Percentiles rank a stretch among this genome's conserved stretches.
Evolutionary conservation across 1,140 invertebrate genomes (phyloP).

Genomic region (Drosophila lini): DNA sequence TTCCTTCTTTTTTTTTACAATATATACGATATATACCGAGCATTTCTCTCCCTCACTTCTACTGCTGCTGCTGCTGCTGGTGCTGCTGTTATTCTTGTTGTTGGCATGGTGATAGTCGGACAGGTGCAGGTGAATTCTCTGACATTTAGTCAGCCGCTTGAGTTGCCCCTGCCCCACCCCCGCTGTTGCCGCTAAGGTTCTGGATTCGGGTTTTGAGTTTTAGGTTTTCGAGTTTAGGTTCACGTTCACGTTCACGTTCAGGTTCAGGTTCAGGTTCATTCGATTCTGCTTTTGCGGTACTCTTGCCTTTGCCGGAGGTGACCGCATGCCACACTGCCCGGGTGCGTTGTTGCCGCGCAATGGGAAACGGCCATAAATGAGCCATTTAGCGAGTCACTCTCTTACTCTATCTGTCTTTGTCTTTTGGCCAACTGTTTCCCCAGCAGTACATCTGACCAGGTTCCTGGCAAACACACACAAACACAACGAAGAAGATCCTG

Average conservation of each 20-base stretch:
- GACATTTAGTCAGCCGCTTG: slow-evolving; percentile 72
- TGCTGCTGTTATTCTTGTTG: slow-evolving; percentile 51
- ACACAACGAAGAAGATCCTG: slow-evolving; percentile 22
- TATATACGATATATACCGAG: slow-evolving; percentile 3
- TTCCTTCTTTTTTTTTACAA: slow-evolving; percentile 18
- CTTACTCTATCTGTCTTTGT: slow-evolving; percentile 44
- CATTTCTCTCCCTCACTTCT: slow-evolving; percentile 17
- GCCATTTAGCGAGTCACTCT: slow-evolving; percentile 81
- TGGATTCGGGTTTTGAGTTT: slow-evolving; percentile 7
- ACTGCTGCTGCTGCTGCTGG: slow-evolving; percentile 12
- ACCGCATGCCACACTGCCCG: slow-evolving; percentile 74
- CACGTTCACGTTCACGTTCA: slow-evolving; percentile 51
- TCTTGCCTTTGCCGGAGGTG: slow-evolving; percentile 39
- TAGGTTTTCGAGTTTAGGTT: slow-evolving; percentile 7
- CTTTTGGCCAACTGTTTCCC: slow-evolving; percentile 65
- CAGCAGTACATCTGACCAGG: slow-evolving; percentile 35
- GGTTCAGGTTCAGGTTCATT: slow-evolving; percentile 68
- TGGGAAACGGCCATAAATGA: slow-evolving; percentile 78
- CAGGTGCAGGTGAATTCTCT: slow-evolving; percentile 77
- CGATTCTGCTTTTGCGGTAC: slow-evolving; percentile 73
- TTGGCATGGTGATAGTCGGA: slow-evolving; percentile 80
- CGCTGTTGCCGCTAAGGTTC: slow-evolving; percentile 7
- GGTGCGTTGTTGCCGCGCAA: slow-evolving; percentile 54
- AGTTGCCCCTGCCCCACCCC: slow-evolving; percentile 42
- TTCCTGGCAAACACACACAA: not conserved